Conservation (phyloP, 2,888 invertebrate genomes). For the Pseudococcus jackbeardsleyi region DNA sequence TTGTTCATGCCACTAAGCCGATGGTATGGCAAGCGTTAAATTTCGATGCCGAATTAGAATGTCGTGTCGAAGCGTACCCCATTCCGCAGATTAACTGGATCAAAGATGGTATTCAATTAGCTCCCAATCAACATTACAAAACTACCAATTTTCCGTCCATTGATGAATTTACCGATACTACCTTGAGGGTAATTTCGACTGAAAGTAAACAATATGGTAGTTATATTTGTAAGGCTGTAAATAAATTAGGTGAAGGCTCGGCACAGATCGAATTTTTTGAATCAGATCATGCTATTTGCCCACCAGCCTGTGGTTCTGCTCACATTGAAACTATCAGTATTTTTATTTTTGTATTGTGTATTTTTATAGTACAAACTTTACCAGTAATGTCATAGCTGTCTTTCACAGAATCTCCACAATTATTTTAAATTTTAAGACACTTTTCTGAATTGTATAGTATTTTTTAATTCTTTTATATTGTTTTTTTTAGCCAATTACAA, state of each 20-base stretch:
- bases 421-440: neutral
- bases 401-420: neutral
- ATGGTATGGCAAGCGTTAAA: conserved; percentile 87
- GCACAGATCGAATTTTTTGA: conserved; percentile 85
- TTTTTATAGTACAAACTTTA: neutral
- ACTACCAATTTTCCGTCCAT: conserved; percentile 91
- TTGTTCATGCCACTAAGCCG: conserved; percentile 85
- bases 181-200: conserved; percentile 86
- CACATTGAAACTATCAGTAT: neutral
- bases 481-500: too few relatives aligned
- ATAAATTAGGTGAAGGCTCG: conserved; percentile 85
- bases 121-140: conserved; percentile 90
- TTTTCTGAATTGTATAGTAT: neutral
- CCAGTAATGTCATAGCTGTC: neutral
- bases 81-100: conserved; percentile 92
- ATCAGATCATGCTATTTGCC: conserved; percentile 92
- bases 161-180: conserved; percentile 91
- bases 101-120: conserved; percentile 83
- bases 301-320: conserved; percentile 81
- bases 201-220: conserved; percentile 89
- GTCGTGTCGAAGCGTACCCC: conserved; percentile 93
- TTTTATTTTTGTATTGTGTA: neutral
- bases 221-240: conserved; percentile 88
- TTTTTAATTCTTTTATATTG: neutral
- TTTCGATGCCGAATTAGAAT: conserved; percentile 93